phyloP scores from a whole-genome alignment of 2,888 invertebrate genomes.

The Tachystola acroxantha region DNA sequence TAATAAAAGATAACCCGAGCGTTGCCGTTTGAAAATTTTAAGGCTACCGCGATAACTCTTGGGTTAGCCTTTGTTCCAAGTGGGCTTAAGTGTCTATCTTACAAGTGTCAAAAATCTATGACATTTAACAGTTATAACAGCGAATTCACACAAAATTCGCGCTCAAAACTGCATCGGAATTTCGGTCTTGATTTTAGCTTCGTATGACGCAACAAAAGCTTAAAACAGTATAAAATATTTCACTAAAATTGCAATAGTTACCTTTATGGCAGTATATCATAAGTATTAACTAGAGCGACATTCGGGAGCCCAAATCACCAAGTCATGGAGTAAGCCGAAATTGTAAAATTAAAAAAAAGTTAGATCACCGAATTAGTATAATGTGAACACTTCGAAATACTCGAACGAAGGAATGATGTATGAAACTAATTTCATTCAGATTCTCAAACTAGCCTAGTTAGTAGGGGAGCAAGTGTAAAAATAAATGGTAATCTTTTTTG shows the following conservation, averaged over 20 bases:
- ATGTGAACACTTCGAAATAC: constrained; percentile 22
- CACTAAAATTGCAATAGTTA: constrained; percentile 31
- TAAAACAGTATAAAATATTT: constrained; percentile 34
- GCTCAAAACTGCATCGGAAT: too few species aligned
- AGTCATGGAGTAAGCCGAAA: constrained; percentile 40
- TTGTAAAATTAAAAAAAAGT: constrained; percentile 7
- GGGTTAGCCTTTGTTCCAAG: too few species aligned
- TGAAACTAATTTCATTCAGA: constrained; percentile 7
- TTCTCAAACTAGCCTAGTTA: constrained; percentile 1
- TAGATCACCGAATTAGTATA: constrained; percentile 16
- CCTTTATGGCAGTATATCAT: constrained; percentile 20
- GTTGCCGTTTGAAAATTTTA: too few species aligned
- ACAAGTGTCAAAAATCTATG: too few species aligned
- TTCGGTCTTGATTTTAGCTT: too few species aligned
- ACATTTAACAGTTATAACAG: too few species aligned
- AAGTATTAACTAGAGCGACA: constrained; percentile 12
- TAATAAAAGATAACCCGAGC: too few species aligned
- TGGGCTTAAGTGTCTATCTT: too few species aligned
- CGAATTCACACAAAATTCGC: too few species aligned
- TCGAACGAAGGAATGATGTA: constrained; percentile 21
- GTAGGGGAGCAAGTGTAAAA: constrained; percentile 1
- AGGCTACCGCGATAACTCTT: too few species aligned
- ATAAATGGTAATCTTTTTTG: constrained; percentile 3
- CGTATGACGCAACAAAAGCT: too few species aligned
- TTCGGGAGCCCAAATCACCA: constrained; percentile 29